Conservation (phyloP, 1,140 invertebrate species). For the Zophobas atratus region DNA sequence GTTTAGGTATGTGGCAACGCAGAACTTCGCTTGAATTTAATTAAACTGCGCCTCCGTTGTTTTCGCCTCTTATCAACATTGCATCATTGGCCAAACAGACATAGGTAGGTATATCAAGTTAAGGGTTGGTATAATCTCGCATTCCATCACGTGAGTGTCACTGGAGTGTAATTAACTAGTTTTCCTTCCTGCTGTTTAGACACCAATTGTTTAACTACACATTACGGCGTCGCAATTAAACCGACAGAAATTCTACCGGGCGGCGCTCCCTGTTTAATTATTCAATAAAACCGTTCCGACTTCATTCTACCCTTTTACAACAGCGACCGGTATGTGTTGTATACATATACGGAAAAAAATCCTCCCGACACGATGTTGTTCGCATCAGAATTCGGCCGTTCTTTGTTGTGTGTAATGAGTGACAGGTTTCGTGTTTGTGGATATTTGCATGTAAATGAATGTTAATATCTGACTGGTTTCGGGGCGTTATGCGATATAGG, state of each 20-base stretch:
- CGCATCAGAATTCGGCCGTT: slow-evolving; percentile 42
- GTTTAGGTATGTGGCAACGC: slow-evolving; percentile 10
- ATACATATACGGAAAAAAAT: slow-evolving; percentile 18
- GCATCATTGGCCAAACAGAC: slow-evolving; percentile 42
- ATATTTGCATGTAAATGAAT: slow-evolving; percentile 59
- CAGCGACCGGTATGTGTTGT: slow-evolving; percentile 15
- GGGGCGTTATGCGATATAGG: slow-evolving; percentile 51
- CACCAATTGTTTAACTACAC: slow-evolving; percentile 60
- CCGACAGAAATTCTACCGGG: slow-evolving; percentile 54
- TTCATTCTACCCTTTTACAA: slow-evolving; percentile 39
- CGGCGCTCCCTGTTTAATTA: slow-evolving; percentile 63
- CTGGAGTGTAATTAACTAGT: slow-evolving; percentile 60
- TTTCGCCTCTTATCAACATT: slow-evolving; percentile 28
- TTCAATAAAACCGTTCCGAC: slow-evolving; percentile 63
- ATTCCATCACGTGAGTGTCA: slow-evolving; percentile 57
- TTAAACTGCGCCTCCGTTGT: slow-evolving; percentile 39
- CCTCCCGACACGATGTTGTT: slow-evolving; percentile 36
- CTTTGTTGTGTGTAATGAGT: slow-evolving; percentile 45
- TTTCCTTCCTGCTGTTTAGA: slow-evolving; percentile 54
- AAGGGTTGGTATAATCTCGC: slow-evolving; percentile 53
- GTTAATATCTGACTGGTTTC: slow-evolving; percentile 55
- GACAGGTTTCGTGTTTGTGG: slow-evolving; percentile 48
- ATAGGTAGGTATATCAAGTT: slow-evolving; percentile 41
- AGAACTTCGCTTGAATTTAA: slow-evolving; percentile 28
- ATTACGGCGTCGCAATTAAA: slow-evolving; percentile 58